Base-by-base conservation (phyloP, 2,113 vertebrate genomes). In the Tapirus terrestris region DNA sequence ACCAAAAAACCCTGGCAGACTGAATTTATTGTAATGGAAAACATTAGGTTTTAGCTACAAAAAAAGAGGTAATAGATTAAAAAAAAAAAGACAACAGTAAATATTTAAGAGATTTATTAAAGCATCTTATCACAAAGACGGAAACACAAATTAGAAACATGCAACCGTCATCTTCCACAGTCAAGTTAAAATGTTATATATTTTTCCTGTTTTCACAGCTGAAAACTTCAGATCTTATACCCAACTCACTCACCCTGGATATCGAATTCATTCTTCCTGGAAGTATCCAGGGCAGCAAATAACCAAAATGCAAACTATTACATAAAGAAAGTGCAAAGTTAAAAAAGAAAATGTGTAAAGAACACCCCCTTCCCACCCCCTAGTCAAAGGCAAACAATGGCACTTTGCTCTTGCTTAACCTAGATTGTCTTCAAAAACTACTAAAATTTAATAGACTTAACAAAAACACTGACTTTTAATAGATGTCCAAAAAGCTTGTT, bases 81-180 rank as follows among this genome's bases (percentile, higher is more conserved):
- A 84, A 72, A 70, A 11, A 76, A 61, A 95, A 95, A 8, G 79
- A 95, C 67, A 87, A 90, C 31, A 39, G 65, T 58, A 90, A 96
- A 89, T 92, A 87, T 86, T 82, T 98, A 98, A 98, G 99, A 99
- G 98, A 98, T 99, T 99, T 99, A 99, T 99, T 99, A 98, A 98
- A 98, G 98, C 98, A 98, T 98, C 97, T 98, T 99, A 98, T 98
- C 97, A 98, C 98, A 99, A 98, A 98, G 98, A 75, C 97, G 96
- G 98, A 98, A 98, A 99, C 97, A 96, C 97, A 98, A 98, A 98
- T 98, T 97, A 98, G 98, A 99, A 98, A 98, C 98, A 99, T 99
- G 98, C 98, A 99, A 97, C 97, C 94, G 94, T 45, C 73, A 48
- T 96, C 96, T 91, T 97, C 96, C 81, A 98, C 73, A 90, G 96